Conservation (phyloP, 2,888 invertebrate species). For the Xestia xanthographa region DNA sequence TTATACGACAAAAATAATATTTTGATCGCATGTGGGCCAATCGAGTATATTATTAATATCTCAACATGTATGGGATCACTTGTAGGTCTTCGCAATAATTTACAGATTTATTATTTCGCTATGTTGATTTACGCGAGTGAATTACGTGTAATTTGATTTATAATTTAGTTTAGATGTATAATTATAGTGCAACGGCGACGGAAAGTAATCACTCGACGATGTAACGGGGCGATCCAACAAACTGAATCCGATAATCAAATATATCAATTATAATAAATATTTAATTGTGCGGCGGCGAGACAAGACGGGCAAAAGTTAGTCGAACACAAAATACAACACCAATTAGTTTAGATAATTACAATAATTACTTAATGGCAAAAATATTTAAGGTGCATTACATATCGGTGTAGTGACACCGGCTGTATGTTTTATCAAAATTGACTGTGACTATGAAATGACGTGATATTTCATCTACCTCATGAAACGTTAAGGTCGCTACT, state of each 20-base stretch:
- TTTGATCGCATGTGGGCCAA: conserved; percentile 86
- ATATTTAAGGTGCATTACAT: conserved; percentile 6
- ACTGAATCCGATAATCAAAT: conserved; percentile 40
- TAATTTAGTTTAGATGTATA: conserved; percentile 71
- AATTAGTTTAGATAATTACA: conserved; percentile 32
- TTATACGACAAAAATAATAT: conserved; percentile 76
- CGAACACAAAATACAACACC: conserved; percentile 15
- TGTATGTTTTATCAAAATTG: conserved; percentile 42
- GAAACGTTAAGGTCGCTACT: conserved; percentile 53
- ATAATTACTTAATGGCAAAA: conserved; percentile 36
- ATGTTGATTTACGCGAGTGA: conserved; percentile 67
- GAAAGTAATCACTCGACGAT: conserved; percentile 45
- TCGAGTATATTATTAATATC: conserved; percentile 84
- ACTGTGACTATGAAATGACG: conserved; percentile 46
- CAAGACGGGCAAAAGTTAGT: conserved; percentile 4
- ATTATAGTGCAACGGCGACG: conserved; percentile 53
- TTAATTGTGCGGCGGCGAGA: conserved; percentile 19
- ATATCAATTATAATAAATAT: conserved; percentile 20
- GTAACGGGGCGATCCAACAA: conserved; percentile 46
- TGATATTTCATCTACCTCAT: conserved; percentile 63
- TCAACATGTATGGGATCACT: conserved; percentile 87
- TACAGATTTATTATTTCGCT: conserved; percentile 74
- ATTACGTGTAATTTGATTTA: conserved; percentile 70
- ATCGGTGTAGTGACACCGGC: not conserved
- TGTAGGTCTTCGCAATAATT: conserved; percentile 83